Evolutionary conservation across 2,113 vertebrate genomes (phyloP), one percentile per base, ranked within the genome.

Genomic region (pig (Sus scrofa)): DNA sequence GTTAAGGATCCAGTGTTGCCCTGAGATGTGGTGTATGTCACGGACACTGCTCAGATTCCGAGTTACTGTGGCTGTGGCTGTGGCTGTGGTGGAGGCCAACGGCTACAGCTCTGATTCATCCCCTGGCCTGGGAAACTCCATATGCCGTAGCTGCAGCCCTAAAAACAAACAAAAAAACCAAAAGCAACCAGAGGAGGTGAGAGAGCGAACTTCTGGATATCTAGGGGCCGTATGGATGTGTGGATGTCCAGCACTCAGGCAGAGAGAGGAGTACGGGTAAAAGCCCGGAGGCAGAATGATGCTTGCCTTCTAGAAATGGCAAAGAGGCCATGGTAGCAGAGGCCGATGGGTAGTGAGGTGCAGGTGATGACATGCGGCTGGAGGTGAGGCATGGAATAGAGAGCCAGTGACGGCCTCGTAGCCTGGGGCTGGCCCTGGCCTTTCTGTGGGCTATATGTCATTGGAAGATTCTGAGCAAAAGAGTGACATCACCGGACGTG

Each of bases 281-380:
- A 34, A 37, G n/a, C 10, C 24, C 86, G 22, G 16, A 58, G 52
- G 30, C 1, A 3, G 34, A 54, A 39, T 30, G 4, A 18, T 1
- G 11, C 14, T 13, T 32, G 22, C 7, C 54, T 83, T 70, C 34
- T n/a, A 85, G 81, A 63, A 79, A 39, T 9, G 6, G 78, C 16
- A 78, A 37, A 77, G 30, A 32, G 60, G 27, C 62, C 63, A 26
- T 32, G 4, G n/a, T 13, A 4, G 15, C 32, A 88, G 26, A 39
- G 79, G 37, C 11, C 22, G 27, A 52, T 20, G 10, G 26, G 39
- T 0, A 1, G 52, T 6, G 71, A 44, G 81, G n/a, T 0, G 0
- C 73, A 27, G 19, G 14, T 63, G 32, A 9, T 26, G 37, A 68
- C 11, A 8, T 15, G 44, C 22, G 24, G 3, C 19, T 13, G 0